These are phyloP conservation scores for Muntiacus reevesi DNA, from an alignment of 2,113 vertebrate species.

Conservation along the genomic window DNA sequence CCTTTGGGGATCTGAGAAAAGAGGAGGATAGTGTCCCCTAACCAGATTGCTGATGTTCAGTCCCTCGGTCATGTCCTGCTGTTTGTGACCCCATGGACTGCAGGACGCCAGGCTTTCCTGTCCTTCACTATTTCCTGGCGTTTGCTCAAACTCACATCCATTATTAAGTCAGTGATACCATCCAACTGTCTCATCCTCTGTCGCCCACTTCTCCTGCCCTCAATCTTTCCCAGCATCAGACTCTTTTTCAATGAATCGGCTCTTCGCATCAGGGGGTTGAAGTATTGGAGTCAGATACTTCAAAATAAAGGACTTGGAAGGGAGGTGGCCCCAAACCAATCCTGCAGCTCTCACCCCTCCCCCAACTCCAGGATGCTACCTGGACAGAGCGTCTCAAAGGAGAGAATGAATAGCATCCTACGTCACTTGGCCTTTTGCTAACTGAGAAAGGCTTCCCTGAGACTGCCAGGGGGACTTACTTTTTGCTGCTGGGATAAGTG, in stretches of 20 bases:
- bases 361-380: background rate
- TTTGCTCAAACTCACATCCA: background rate
- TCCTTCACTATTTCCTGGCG: background rate
- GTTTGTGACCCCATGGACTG: background rate
- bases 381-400: background rate
- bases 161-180: background rate
- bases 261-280: background rate
- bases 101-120: background rate
- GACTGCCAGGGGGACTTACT: background rate
- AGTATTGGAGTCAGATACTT: background rate
- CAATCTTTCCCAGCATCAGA: background rate
- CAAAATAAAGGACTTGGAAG: background rate
- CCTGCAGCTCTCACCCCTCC: background rate
- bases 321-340: background rate
- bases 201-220: background rate
- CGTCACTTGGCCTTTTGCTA: background rate
- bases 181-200: background rate
- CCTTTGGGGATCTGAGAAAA: background rate
- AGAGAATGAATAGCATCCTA: background rate
- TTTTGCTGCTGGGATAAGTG: background rate
- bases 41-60: background rate
- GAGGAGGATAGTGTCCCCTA: background rate
- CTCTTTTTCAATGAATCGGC: background rate
- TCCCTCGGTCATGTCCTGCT: background rate
- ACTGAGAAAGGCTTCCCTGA: background rate